phyloP scores from a whole-genome alignment of 2,888 invertebrate genomes.

The Anoplius nigerrimus region DNA sequence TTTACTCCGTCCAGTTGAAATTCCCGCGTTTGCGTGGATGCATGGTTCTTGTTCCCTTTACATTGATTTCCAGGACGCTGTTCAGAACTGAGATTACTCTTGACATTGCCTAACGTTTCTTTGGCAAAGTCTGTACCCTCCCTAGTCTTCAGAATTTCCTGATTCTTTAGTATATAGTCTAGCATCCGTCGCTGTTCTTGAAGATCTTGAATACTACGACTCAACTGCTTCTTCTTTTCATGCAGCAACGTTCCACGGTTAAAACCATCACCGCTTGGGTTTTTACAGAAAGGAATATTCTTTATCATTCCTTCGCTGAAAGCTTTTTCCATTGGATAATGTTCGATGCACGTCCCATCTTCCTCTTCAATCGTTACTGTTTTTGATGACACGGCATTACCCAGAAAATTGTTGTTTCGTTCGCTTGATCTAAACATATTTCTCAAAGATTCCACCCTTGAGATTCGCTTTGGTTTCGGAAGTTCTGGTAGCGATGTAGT shows the following conservation, averaged over 20 bases:
- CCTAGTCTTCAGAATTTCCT: slow-evolving; percentile 57
- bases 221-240: slow-evolving; percentile 59
- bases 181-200: slow-evolving; percentile 69
- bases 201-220: slow-evolving; percentile 69
- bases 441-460: slow-evolving; percentile 77
- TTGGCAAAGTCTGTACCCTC: slow-evolving; percentile 57
- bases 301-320: slow-evolving; percentile 67
- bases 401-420: slow-evolving; percentile 53
- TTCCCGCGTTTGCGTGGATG: slow-evolving; percentile 31
- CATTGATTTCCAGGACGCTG: slow-evolving; percentile 22
- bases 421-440: slow-evolving; percentile 75
- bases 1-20: slow-evolving; percentile 49
- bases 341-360: slow-evolving; percentile 44
- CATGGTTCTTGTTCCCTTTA: slow-evolving; percentile 36
- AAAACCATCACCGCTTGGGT: slow-evolving; percentile 44
- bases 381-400: slow-evolving; percentile 43
- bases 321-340: slow-evolving; percentile 68
- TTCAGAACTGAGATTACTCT: slow-evolving; percentile 23
- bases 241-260: slow-evolving; percentile 31
- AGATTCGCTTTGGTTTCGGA: slow-evolving; percentile 72
- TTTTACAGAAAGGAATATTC: slow-evolving; percentile 38
- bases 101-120: slow-evolving; percentile 49
- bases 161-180: slow-evolving; percentile 65
- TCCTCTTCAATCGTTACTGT: slow-evolving; percentile 63
- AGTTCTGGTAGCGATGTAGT: slow-evolving; percentile 34